phyloP scores from a whole-genome alignment of 2,113 vertebrate genomes.

The Saguinus imperator region DNA sequence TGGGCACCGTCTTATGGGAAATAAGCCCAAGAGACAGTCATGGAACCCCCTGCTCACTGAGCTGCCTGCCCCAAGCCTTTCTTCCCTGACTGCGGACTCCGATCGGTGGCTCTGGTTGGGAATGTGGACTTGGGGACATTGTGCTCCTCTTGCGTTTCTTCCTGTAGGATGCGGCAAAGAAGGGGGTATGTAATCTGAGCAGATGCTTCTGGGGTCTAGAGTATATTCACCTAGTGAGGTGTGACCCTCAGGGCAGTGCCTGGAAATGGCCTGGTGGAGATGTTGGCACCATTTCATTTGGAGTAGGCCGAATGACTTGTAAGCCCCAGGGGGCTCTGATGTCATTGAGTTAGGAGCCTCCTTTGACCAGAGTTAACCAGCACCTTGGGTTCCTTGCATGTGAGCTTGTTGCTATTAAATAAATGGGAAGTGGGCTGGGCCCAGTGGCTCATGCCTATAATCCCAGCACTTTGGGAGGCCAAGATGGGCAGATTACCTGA shows the following conservation, averaged over 20 bases:
- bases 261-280: background rate
- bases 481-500: no score
- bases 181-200: background rate
- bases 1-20: constrained; percentile 53
- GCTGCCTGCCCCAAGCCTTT: background rate
- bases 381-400: background rate
- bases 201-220: background rate
- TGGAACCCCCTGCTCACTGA: constrained; percentile 44
- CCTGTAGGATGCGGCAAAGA: background rate
- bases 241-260: background rate
- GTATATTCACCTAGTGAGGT: background rate
- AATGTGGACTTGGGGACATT: background rate
- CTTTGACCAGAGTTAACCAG: background rate
- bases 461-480: no score
- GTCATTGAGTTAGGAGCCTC: background rate
- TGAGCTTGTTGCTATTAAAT: background rate
- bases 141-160: background rate
- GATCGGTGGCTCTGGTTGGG: background rate
- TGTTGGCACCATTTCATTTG: background rate
- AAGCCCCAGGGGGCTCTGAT: background rate
- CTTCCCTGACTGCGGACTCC: background rate
- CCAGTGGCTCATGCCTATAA: no score
- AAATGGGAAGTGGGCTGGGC: background rate
- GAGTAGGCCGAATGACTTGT: background rate
- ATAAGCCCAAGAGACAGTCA: background rate